Percentiles rank a stretch among this genome's conserved stretches.
These are phyloP conservation scores for Chloebia gouldiae DNA, from an alignment of 2,113 vertebrate genomes.

Conservation along the genomic window DNA sequence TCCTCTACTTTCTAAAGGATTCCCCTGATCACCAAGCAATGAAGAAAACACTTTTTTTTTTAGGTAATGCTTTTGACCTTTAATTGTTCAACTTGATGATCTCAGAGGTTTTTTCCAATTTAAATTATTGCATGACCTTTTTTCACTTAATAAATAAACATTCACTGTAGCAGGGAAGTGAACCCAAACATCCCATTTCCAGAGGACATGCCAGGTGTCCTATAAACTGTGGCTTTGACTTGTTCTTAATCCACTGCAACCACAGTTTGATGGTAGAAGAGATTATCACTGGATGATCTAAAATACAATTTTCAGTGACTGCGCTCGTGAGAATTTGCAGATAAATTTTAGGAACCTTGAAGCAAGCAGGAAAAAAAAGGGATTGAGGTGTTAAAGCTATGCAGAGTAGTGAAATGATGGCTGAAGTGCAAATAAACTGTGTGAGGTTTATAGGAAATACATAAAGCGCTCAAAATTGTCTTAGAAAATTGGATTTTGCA, in stretches of 20 bases:
- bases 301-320: not conserved
- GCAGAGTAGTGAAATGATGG: not conserved
- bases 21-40: not conserved
- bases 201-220: not conserved
- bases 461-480: not conserved
- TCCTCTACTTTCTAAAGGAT: not conserved
- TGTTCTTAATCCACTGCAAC: not conserved
- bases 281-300: not conserved
- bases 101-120: not conserved
- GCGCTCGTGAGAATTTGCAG: not conserved
- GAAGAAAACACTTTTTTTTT: not conserved
- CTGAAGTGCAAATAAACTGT: not conserved
- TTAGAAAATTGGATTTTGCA: not conserved
- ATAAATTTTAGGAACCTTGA: not conserved
- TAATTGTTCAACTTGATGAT: not conserved
- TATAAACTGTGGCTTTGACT: not conserved
- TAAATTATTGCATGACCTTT: not conserved
- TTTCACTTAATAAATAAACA: not conserved
- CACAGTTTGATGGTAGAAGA: not conserved
- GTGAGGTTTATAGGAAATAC: not conserved
- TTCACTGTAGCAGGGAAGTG: not conserved
- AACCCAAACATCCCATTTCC: not conserved
- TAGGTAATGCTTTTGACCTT: not conserved
- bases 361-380: not conserved
- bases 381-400: not conserved